Base-by-base conservation (phyloP, 2,888 invertebrate genomes). In the Agonopterix arenella region DNA sequence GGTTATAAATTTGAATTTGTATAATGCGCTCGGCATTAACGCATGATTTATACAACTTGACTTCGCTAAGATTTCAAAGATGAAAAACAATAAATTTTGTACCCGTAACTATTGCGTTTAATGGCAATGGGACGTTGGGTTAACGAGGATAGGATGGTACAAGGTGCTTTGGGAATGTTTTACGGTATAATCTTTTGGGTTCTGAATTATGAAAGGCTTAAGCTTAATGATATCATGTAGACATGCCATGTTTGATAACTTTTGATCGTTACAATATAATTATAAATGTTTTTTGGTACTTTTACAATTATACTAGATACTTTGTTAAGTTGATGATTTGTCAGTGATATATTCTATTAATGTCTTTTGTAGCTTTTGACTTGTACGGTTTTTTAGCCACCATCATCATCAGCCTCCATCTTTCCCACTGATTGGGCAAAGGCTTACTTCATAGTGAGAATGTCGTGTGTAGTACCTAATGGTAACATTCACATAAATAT, bases 1-100 rank as follows among this genome's bases (percentile, higher is more conserved):
- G 84, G 89, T 84, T 89, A 90, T 90, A 90, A 90, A 90, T 90
- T 89, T 89, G 86, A 89, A 88, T 89, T 89, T 88, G 88, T 88
- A 88, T 88, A 89, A 89, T 88, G 84, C 85, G 61, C 68, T 9
- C 58, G 73, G 89, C 86, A 89, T 89, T 88, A 89, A 85, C 84
- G 82, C 74, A 85, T 88, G 89, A 89, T 89, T 89, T 89, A 89
- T 89, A 79, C 77, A 84, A 86, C 82, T 88, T 84, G 86, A 88
- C 88, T 88, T 80, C 70, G 88, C 84, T 88, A 88, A 88, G 89
- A 89, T 89, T 85, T 89, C 86, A 84, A 83, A 88, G 89, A 88
- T 89, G 89, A 89, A 89, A 89, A 89, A 89, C 88, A 88, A 89
- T 88, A 89, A 89, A 89, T 89, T 88, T 81, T 70, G 77, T 74